Percentiles rank a stretch among this genome's conserved stretches.
Evolutionary conservation across 2,888 invertebrate species (phyloP).

Genomic region (Andrena bicolor): DNA sequence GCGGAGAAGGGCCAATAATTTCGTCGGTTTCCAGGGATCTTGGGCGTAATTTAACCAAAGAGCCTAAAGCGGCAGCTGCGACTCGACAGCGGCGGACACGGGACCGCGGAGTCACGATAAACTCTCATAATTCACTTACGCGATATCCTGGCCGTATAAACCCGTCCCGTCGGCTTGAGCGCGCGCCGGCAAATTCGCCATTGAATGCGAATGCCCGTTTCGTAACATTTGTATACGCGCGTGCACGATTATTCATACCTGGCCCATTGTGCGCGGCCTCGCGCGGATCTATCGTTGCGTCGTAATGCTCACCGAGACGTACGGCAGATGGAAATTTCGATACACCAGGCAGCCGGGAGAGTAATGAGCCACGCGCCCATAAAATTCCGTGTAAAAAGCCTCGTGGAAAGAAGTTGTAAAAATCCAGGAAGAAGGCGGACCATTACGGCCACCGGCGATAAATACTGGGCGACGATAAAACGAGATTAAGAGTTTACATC

Average conservation of each 20-base stretch:
- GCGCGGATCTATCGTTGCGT: constrained; percentile 51
- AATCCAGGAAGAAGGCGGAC: not conserved
- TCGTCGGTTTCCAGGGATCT: constrained; percentile 57
- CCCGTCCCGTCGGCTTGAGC: constrained; percentile 51
- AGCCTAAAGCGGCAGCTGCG: constrained; percentile 74
- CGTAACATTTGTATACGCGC: constrained; percentile 61
- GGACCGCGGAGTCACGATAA: constrained; percentile 76
- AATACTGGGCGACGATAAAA: constrained; percentile 23
- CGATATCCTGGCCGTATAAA: constrained; percentile 61
- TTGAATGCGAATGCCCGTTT: constrained; percentile 67
- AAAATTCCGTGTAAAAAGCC: constrained; percentile 16
- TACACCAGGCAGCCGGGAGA: constrained; percentile 30
- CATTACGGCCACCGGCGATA: not conserved
- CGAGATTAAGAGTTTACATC: constrained; percentile 23
- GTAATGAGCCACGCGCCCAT: constrained; percentile 48
- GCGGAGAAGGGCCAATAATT: constrained; percentile 65
- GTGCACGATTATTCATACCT: constrained; percentile 64
- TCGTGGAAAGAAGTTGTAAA: not conserved
- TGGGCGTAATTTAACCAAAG: constrained; percentile 71
- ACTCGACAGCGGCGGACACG: constrained; percentile 65
- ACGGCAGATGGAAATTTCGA: constrained; percentile 62
- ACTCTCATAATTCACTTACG: constrained; percentile 79
- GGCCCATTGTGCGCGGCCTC: constrained; percentile 53
- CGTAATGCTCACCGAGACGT: constrained; percentile 40
- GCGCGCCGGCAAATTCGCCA: constrained; percentile 56